Evolutionary conservation across 2,113 vertebrate species (phyloP), one percentile per base, ranked within the genome.

Genomic region (Rhinopomastus cyanomelas): DNA sequence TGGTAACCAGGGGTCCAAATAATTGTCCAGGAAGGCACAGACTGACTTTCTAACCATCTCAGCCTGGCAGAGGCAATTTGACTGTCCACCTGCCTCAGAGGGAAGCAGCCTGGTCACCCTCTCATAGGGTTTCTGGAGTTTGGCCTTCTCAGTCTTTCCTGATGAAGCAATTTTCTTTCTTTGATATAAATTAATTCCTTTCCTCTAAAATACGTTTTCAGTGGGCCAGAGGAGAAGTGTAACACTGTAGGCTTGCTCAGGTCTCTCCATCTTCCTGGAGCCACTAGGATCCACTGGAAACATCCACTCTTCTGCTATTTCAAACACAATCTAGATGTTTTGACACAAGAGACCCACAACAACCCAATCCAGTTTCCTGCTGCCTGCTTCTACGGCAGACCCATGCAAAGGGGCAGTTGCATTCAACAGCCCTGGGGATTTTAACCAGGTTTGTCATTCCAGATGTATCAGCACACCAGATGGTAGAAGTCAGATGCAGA

Each of bases 391-490:
- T 90, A 29, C 32, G 77, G 84, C 66, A 93, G 86, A 88, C 30
- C 36, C 72, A 39, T 9, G 2, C 32, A n/a, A 88, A 86, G 29
- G 12, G 26, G 21, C 77, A 60, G 26, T 27, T 71, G 46, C 66
- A 27, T 75, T 67, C 3, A 2, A 46, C 25, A 36, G 19, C 57
- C 51, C 27, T 32, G 16, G 52, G 68, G 65, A 49, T 64, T 88
- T 94, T 88, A 83, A 74, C 56, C 69, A 81, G 80, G 44, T 67
- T 44, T 86, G 66, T 84, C 88, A 88, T 26, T 51, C 61, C 67
- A 57, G 22, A 84, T 65, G 69, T 39, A 90, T 79, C 81, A 93
- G 53, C 73, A 68, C 22, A 68, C 34, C 56, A 68, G 61, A 36
- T 49, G 19, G 34, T 65, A 84, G 66, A 78, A 90, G 34, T 65